Conservation (phyloP, 1,140 invertebrate genomes). For the Hypothenemus hampei region DNA sequence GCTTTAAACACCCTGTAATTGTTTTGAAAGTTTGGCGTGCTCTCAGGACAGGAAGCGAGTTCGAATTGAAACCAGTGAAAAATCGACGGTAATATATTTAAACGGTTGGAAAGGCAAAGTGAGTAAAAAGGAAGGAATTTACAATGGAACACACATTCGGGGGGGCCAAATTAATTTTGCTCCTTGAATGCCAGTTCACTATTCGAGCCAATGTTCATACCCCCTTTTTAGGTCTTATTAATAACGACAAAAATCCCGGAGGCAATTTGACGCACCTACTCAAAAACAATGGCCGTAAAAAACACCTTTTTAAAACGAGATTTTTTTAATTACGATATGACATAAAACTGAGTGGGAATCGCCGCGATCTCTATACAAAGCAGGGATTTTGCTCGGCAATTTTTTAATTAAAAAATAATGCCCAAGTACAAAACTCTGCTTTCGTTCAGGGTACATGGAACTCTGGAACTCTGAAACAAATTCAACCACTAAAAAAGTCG, state of each 20-base stretch:
- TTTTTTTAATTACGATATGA: slow-evolving; percentile 16
- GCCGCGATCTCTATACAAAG: not conserved
- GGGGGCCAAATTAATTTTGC: slow-evolving; percentile 16
- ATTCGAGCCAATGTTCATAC: too few species aligned
- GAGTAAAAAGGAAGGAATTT: slow-evolving; percentile 23
- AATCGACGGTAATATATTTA: slow-evolving; percentile 23
- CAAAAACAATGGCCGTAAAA: slow-evolving; percentile 9
- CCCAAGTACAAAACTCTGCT: not conserved
- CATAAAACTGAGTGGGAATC: slow-evolving; percentile 2
- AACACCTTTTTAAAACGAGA: slow-evolving; percentile 4
- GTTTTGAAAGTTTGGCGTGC: slow-evolving; percentile 19
- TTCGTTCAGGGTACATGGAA: too few species aligned
- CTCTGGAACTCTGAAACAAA: too few species aligned
- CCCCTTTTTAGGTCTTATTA: slow-evolving; percentile 3
- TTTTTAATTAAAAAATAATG: slow-evolving; percentile 15
- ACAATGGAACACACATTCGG: slow-evolving; percentile 21
- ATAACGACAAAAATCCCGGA: slow-evolving; percentile 8
- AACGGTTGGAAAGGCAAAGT: slow-evolving; percentile 19
- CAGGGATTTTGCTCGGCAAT: slow-evolving; percentile 1
- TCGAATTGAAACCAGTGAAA: slow-evolving; percentile 23
- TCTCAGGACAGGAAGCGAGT: slow-evolving; percentile 11
- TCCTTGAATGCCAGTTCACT: slow-evolving; percentile 6
- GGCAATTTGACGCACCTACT: slow-evolving; percentile 12
- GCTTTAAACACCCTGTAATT: slow-evolving; percentile 19
- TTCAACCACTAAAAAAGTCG: too few species aligned